phyloP scores from a whole-genome alignment of 2,888 invertebrate genomes.

The Syrphus vitripennis region DNA sequence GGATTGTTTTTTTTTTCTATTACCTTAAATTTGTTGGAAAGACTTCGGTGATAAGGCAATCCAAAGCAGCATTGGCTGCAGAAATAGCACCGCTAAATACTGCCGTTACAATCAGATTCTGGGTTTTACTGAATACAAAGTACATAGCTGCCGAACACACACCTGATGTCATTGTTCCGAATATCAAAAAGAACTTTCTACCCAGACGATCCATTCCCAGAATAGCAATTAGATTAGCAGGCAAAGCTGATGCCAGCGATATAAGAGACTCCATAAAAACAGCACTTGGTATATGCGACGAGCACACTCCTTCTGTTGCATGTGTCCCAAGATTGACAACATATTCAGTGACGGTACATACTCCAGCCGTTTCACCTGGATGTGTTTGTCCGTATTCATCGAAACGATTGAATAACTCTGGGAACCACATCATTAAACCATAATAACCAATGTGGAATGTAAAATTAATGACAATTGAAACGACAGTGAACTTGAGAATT shows the following conservation, averaged over 20 bases:
- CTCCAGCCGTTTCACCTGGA: constrained; percentile 85
- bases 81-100: constrained; percentile 94
- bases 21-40: constrained; percentile 95
- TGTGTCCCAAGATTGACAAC: constrained; percentile 87
- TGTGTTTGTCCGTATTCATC: constrained; percentile 89
- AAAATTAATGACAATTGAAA: constrained; percentile 94
- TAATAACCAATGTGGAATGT: constrained; percentile 98
- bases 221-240: constrained; percentile 91
- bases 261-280: constrained; percentile 94
- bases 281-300: constrained; percentile 87
- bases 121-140: constrained; percentile 91
- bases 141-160: constrained; percentile 92
- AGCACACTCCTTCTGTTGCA: constrained; percentile 83
- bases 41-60: constrained; percentile 95
- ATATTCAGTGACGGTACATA: constrained; percentile 89
- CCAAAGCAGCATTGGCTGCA: constrained; percentile 93
- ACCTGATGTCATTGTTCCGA: constrained; percentile 92
- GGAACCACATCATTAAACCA: constrained; percentile 98
- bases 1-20: not conserved
- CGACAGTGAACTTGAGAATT: constrained; percentile 90
- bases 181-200: constrained; percentile 88
- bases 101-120: constrained; percentile 91
- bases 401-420: constrained; percentile 95
- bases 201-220: constrained; percentile 93
- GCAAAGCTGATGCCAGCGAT: constrained; percentile 92